Evolutionary conservation across 2,797 vertebrate genomes (phyloP).

Genomic region (Phrynocephalus guinanensis): DNA sequence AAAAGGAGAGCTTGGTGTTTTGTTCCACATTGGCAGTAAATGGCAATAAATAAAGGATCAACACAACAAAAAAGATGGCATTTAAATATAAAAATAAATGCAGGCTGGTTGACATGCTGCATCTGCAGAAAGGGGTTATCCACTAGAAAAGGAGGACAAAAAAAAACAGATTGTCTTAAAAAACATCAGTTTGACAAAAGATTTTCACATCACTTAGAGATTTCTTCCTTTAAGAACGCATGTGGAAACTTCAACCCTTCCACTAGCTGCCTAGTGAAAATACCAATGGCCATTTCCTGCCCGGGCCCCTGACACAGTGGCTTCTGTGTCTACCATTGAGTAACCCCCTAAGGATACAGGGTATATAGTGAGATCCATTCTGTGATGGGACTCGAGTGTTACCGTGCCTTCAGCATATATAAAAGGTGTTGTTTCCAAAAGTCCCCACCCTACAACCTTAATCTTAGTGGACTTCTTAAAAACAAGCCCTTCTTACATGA

Average conservation of each 20-base stretch:
- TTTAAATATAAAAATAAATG: slow-evolving; percentile 70
- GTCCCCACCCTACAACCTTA: background rate
- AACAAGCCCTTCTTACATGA: background rate
- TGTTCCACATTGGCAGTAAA: slow-evolving; percentile 76
- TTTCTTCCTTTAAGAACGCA: slow-evolving; percentile 55
- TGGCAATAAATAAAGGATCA: slow-evolving; percentile 76
- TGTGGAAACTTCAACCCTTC: slow-evolving; percentile 12
- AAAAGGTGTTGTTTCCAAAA: background rate
- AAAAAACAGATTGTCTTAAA: slow-evolving; percentile 79
- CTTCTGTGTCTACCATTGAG: slow-evolving; percentile 10
- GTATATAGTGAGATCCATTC: background rate
- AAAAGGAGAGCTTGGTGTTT: slow-evolving; percentile 75
- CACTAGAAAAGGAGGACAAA: slow-evolving; percentile 72
- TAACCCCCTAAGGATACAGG: slow-evolving; percentile 4
- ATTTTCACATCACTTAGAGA: slow-evolving; percentile 62
- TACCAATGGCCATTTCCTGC: background rate
- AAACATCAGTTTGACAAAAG: slow-evolving; percentile 71
- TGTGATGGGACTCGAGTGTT: background rate
- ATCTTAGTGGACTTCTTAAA: background rate
- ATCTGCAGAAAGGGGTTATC: slow-evolving; percentile 72
- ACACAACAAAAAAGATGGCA: slow-evolving; percentile 70
- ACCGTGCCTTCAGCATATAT: background rate
- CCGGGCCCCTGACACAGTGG: background rate
- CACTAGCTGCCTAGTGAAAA: slow-evolving; percentile 23
- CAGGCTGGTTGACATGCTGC: slow-evolving; percentile 74